Evolutionary conservation across 2,113 vertebrate genomes (phyloP).

Genomic region (Mionectes macconnelli): DNA sequence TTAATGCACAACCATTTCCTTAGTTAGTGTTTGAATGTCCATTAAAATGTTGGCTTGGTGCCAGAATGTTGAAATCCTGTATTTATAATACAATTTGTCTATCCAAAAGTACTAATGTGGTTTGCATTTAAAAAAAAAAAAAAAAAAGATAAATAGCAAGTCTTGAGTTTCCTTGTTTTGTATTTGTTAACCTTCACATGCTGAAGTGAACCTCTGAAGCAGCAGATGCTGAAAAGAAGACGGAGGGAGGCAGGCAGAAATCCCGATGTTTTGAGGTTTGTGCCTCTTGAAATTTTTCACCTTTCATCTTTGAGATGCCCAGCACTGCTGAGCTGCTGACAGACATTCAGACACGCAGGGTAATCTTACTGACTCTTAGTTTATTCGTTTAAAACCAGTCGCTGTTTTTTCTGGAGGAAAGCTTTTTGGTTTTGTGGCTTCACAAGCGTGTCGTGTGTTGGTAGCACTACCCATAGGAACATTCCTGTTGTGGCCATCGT

Average conservation of each 20-base stretch:
- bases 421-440: not conserved
- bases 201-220: not conserved
- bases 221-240: not conserved
- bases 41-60: slow-evolving; percentile 71
- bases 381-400: not conserved
- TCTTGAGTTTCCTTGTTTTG: slow-evolving; percentile 5
- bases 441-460: not conserved
- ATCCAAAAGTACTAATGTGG: slow-evolving; percentile 63
- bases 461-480: not conserved
- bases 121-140: slow-evolving; percentile 60
- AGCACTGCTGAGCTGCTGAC: not conserved
- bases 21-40: slow-evolving; percentile 72
- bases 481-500: not conserved
- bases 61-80: slow-evolving; percentile 67
- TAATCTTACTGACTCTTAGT: not conserved
- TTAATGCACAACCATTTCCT: slow-evolving; percentile 80
- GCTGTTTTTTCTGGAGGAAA: not conserved
- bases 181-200: slow-evolving; percentile 42
- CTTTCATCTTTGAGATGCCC: not conserved
- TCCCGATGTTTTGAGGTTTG: not conserved
- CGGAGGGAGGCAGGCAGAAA: not conserved
- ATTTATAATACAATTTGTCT: slow-evolving; percentile 68
- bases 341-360: not conserved
- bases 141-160: not conserved
- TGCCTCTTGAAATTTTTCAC: not conserved